Percentiles rank a stretch among this genome's conserved stretches.
Conservation (phyloP, 1,140 invertebrate species). For the Ceratosolen fusciceps region DNA sequence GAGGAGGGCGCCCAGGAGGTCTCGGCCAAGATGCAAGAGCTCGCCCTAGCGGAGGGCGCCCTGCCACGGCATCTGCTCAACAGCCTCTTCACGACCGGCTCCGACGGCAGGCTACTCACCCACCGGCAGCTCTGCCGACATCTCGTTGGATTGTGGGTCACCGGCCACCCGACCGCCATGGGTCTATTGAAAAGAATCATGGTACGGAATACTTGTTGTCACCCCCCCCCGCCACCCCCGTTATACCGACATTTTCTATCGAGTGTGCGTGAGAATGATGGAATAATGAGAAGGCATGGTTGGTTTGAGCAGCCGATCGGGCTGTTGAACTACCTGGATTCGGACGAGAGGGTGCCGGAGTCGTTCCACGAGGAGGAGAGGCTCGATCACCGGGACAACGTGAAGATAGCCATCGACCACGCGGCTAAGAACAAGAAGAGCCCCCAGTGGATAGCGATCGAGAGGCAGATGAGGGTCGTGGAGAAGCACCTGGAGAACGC, state of each 20-base stretch:
- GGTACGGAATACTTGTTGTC: slow-evolving; percentile 72
- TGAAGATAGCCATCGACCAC: slow-evolving; percentile 93
- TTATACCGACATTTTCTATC: too few relatives aligned
- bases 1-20: slow-evolving; percentile 95
- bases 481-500: slow-evolving; percentile 85
- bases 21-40: slow-evolving; percentile 93
- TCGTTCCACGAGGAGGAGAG: slow-evolving; percentile 80
- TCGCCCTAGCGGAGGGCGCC: slow-evolving; percentile 97
- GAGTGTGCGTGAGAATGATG: too few relatives aligned
- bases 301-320: slow-evolving; percentile 80
- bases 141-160: slow-evolving; percentile 97
- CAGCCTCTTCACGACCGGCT: slow-evolving; percentile 89
- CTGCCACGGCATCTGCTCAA: slow-evolving; percentile 93
- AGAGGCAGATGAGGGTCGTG: slow-evolving; percentile 81
- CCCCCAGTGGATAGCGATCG: slow-evolving; percentile 79
- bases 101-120: slow-evolving; percentile 82
- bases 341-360: slow-evolving; percentile 86
- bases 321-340: slow-evolving; percentile 91
- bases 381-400: slow-evolving; percentile 91
- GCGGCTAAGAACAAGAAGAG: slow-evolving; percentile 77
- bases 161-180: slow-evolving; percentile 93
- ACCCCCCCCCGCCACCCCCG: too few relatives aligned
- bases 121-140: slow-evolving; percentile 95
- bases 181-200: slow-evolving; percentile 90
- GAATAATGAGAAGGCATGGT: too few relatives aligned